Evolutionary conservation across 2,113 vertebrate genomes (phyloP), one percentile per base, ranked within the genome.

Genomic region (Urocynchramus pylzowi): DNA sequence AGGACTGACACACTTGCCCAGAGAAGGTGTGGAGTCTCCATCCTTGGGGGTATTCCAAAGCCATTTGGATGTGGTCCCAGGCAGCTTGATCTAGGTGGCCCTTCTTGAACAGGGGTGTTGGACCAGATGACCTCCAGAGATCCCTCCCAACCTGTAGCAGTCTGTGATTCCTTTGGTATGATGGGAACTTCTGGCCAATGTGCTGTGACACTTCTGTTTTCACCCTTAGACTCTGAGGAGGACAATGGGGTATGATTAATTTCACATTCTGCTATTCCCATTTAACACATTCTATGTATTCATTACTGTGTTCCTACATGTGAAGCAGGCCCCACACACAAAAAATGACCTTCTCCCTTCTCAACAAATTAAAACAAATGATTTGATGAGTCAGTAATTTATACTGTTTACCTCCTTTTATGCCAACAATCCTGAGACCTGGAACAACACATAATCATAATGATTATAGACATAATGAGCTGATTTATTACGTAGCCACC

Each of bases 331-430:
- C 54, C 82, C 19, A n/a, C 47, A 75, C n/a, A 49, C 53, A 73
- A 69, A 87, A 93, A 56, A 49, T 3, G 78, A 49, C 50, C 53
- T 93, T 74, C 17, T 56, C 3, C 61, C 18, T 77, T 76, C 42
- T 87, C 57, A 76, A 82, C 47, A 91, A 89, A 95, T 90, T 83
- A 73, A 91, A 96, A 53, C 61, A 79, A 80, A 80, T 2, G 5
- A 80, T 96, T 96, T 93, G 91, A 94, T 91, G 82, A 95, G 81
- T 94, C 96, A 94, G 84, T 96, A 94, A 94, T 96, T 96, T 93
- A 90, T 77, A 93, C 41, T 94, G 89, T 85, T 95, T 94, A 90
- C 82, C 63, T 90, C 75, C 33, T 93, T 89, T 93, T 91, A 76
- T 95, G 93, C 96, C 91, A 96, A 96, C 89, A 91, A 54, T 89